These are phyloP conservation scores for Ashinkailepas kermadecensis DNA, from an alignment of 2,888 invertebrate genomes.

Conservation along the genomic window DNA sequence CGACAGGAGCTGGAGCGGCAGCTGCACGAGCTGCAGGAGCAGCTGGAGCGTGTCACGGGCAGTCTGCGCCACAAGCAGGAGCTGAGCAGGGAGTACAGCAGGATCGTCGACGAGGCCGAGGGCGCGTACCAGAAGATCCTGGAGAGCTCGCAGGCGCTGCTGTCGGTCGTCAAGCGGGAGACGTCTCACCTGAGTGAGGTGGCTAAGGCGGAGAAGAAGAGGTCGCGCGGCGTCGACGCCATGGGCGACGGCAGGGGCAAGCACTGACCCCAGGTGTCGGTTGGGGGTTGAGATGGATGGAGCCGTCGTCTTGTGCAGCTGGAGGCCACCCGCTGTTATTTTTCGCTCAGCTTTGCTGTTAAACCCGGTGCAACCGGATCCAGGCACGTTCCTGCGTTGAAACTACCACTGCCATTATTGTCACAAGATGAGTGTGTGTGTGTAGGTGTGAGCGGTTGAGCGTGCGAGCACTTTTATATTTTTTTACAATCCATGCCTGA, in stretches of 20 bases:
- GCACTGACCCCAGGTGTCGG: neutral
- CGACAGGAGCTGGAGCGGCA: conserved; percentile 15
- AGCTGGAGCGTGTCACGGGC: conserved; percentile 40
- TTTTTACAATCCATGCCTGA: no score
- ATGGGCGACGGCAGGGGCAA: neutral
- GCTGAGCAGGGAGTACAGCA: conserved; percentile 43
- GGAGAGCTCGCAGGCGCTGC: conserved; percentile 50
- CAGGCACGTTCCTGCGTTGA: no score
- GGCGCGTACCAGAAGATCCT: conserved; percentile 48
- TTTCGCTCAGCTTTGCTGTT: no score
- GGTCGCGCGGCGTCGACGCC: neutral
- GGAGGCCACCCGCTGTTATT: no score
- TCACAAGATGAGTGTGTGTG: no score
- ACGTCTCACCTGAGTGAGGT: neutral
- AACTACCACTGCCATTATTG: no score
- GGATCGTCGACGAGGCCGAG: conserved; percentile 44
- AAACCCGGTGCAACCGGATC: no score
- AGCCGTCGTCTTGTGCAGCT: no score
- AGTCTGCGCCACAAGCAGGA: conserved; percentile 40
- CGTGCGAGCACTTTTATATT: no score
- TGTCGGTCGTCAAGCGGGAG: conserved; percentile 48
- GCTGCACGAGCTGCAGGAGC: neutral
- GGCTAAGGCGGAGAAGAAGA: neutral
- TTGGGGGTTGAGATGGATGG: no score
- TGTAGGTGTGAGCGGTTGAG: no score